Conservation (phyloP, 2,888 invertebrate species). For the Megaustenia siamemsis region DNA sequence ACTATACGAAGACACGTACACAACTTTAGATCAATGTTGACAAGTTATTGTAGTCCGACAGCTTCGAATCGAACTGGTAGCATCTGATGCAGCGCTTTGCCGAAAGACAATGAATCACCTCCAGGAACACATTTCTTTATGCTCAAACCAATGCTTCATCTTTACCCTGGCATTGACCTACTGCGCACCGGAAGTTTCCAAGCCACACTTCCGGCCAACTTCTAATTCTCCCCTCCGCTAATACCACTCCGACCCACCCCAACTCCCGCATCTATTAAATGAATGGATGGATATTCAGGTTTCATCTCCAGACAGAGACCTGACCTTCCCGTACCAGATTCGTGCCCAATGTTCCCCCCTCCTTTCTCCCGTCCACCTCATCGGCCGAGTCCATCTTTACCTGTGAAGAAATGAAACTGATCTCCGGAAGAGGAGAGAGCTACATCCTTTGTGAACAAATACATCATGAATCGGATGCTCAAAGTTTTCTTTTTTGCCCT, state of each 20-base stretch:
- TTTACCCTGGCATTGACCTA: background rate
- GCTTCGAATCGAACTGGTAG: too few species aligned
- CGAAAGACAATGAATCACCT: constrained; percentile 6
- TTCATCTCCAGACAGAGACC: background rate
- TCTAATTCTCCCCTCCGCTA: too few species aligned
- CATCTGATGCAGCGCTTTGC: too few species aligned
- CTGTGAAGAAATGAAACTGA: too few species aligned
- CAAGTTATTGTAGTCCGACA: too few species aligned
- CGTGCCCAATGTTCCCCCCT: background rate
- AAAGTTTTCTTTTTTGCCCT: too few species aligned
- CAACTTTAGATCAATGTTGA: too few species aligned
- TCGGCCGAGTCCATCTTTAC: background rate
- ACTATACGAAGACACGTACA: too few species aligned
- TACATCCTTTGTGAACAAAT: too few species aligned
- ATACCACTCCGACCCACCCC: too few species aligned
- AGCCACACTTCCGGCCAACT: constrained; percentile 37
- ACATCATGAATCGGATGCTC: too few species aligned
- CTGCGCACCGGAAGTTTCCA: constrained; percentile 30
- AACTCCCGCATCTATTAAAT: background rate
- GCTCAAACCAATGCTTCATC: constrained; percentile 13
- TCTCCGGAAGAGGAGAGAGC: too few species aligned
- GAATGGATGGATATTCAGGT: background rate
- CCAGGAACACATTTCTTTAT: background rate
- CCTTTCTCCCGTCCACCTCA: background rate
- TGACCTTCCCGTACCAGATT: background rate